A percentile compares a stretch with the other conserved stretches of the same genome.
These are phyloP conservation scores for Emydura subglobosa DNA, from an alignment of 2,113 vertebrate genomes.

Conservation along the genomic window DNA sequence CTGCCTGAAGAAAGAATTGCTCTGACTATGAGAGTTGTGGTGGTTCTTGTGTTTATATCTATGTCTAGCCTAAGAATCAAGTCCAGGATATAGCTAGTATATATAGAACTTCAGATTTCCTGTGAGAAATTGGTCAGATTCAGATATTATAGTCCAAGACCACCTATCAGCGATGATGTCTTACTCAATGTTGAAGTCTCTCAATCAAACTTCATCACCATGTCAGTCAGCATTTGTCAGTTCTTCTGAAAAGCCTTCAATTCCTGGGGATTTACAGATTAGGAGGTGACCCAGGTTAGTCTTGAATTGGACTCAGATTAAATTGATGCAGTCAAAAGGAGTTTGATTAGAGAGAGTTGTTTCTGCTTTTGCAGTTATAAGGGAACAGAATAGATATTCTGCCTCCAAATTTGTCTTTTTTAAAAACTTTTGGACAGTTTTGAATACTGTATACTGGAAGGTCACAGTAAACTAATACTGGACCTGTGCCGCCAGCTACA, in stretches of 20 bases:
- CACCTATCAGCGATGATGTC: slow-evolving; percentile 21
- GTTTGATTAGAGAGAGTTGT: background rate
- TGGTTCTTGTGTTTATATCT: background rate
- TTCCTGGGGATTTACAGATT: background rate
- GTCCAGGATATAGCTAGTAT: background rate
- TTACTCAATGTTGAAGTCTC: slow-evolving; percentile 57
- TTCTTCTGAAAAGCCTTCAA: slow-evolving; percentile 3
- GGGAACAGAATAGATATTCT: background rate
- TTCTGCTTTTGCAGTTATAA: slow-evolving; percentile 4
- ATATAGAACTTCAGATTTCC: background rate
- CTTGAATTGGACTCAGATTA: slow-evolving; percentile 38
- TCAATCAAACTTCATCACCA: slow-evolving; percentile 4
- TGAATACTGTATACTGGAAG: too few species aligned
- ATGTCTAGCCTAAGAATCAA: background rate
- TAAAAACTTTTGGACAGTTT: too few species aligned
- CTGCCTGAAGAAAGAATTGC: background rate
- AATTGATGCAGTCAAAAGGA: slow-evolving; percentile 2
- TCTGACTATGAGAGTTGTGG: background rate
- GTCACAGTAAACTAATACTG: too few species aligned
- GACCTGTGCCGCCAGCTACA: too few species aligned
- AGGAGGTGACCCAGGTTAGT: slow-evolving; percentile 38
- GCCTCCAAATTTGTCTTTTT: too few species aligned
- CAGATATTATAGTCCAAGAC: background rate
- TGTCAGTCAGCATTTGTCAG: slow-evolving; percentile 36
- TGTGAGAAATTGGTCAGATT: background rate